phyloP scores from a whole-genome alignment of 2,797 vertebrate species.

The Myotis planiceps region DNA sequence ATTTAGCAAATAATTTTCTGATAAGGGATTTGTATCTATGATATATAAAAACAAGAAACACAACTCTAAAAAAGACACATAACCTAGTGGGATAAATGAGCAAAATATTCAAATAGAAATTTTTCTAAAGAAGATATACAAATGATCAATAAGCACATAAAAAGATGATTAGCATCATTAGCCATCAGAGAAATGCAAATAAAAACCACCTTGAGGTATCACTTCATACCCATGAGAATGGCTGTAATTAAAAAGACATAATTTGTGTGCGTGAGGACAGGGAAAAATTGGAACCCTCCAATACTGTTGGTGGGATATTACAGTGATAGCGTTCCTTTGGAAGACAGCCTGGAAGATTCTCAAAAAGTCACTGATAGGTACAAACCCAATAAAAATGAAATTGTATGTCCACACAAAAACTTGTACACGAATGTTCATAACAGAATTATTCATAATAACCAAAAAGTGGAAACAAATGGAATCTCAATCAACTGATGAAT shows the following conservation, averaged over 20 bases:
- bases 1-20: not conserved
- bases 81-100: not conserved
- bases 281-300: fast-evolving
- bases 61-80: not conserved
- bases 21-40: not conserved
- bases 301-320: fast-evolving
- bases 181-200: not conserved
- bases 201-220: not conserved
- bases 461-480: not conserved
- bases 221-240: not conserved
- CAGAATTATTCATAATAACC: too few relatives aligned
- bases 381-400: not conserved
- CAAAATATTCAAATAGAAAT: not conserved
- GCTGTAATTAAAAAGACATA: not conserved
- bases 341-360: not conserved
- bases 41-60: not conserved
- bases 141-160: not conserved
- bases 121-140: not conserved
- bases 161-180: not conserved
- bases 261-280: fast-evolving
- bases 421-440: fast-evolving
- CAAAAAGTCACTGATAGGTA: not conserved
- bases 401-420: not conserved
- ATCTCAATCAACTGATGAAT: too few relatives aligned
- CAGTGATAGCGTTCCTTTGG: fast-evolving